These are phyloP conservation scores for Mythimna lalbum DNA, from an alignment of 2,888 invertebrate genomes.

Conservation along the genomic window DNA sequence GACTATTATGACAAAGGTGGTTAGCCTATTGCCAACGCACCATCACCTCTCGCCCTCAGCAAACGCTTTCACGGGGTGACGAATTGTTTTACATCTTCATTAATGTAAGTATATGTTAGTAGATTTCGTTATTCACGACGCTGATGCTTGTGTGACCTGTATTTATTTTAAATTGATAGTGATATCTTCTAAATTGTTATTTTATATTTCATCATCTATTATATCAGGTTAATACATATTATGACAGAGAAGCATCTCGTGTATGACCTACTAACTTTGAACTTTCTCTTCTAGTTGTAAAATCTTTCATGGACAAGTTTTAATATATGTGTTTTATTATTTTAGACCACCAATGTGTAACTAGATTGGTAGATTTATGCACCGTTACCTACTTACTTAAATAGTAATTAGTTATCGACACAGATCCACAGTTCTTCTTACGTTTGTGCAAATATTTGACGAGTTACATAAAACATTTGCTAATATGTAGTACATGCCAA, in stretches of 20 bases:
- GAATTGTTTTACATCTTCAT: slow-evolving; percentile 25
- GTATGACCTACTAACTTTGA: slow-evolving; percentile 25
- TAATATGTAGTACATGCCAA: slow-evolving; percentile 39
- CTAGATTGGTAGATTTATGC: slow-evolving; percentile 12
- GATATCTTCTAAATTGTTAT: background rate
- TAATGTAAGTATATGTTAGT: background rate
- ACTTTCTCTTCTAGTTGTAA: slow-evolving; percentile 7
- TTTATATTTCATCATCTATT: background rate
- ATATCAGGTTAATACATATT: slow-evolving; percentile 3
- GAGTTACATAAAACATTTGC: slow-evolving; percentile 53
- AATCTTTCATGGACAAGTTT: background rate
- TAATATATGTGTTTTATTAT: background rate
- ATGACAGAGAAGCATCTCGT: background rate
- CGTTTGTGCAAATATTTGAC: slow-evolving; percentile 57
- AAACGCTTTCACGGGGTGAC: slow-evolving; percentile 36
- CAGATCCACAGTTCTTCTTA: slow-evolving; percentile 37
- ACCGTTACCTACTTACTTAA: slow-evolving; percentile 29
- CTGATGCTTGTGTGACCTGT: background rate
- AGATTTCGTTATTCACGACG: background rate
- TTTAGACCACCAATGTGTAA: background rate
- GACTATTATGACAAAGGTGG: slow-evolving; percentile 40
- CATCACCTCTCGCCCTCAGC: slow-evolving; percentile 35
- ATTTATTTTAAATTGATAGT: background rate
- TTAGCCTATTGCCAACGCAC: slow-evolving; percentile 30
- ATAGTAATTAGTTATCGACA: slow-evolving; percentile 32